Conservation (phyloP, 2,113 vertebrate genomes). For the Cariama cristata region DNA sequence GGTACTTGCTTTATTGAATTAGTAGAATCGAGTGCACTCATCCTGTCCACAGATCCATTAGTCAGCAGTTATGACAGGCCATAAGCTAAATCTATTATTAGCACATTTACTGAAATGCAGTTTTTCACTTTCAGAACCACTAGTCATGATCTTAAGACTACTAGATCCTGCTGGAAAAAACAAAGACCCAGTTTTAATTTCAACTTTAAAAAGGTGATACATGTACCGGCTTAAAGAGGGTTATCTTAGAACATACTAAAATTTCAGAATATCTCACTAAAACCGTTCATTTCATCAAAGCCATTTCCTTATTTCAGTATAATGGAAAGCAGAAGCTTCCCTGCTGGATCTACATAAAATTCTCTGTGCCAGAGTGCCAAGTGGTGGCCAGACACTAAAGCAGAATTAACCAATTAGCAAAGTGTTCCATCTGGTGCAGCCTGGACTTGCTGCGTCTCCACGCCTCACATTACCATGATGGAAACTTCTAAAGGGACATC, state of each 20-base stretch:
- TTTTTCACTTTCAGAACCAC: conserved; percentile 6
- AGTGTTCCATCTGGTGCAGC: not conserved
- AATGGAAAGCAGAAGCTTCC: conserved; percentile 26
- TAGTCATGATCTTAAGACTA: not conserved
- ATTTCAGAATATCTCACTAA: not conserved
- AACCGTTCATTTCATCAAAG: conserved; percentile 12
- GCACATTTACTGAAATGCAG: conserved; percentile 1
- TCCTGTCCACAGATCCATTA: not conserved
- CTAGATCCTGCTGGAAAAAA: not conserved
- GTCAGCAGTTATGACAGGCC: conserved; percentile 13
- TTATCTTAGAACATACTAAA: not conserved
- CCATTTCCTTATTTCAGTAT: not conserved
- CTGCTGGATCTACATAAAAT: conserved; percentile 32
- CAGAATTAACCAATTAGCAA: conserved; percentile 47
- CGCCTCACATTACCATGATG: not conserved
- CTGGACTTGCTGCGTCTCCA: not conserved
- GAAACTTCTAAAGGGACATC: conserved; percentile 13
- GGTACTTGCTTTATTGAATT: conserved; percentile 35
- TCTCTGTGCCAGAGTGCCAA: not conserved
- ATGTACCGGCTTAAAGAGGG: not conserved
- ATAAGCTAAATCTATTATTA: conserved; percentile 39
- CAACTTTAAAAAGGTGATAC: not conserved
- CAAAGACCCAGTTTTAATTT: not conserved
- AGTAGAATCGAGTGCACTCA: not conserved
- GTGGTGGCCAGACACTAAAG: conserved; percentile 27